Conservation (phyloP, 1,140 invertebrate species). For the Penaeus indicus region DNA sequence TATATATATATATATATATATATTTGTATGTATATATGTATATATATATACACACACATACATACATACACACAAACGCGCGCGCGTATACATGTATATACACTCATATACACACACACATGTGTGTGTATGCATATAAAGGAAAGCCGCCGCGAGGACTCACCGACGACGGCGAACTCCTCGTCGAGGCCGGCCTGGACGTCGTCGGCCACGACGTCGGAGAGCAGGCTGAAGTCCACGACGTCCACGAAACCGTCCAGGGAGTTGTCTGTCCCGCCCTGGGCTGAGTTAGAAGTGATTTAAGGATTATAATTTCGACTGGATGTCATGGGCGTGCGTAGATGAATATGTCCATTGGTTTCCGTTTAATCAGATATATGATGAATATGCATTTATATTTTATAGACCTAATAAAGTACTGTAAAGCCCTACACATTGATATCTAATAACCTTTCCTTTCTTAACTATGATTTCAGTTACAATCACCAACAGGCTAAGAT, state of each 20-base stretch:
- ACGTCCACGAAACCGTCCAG: background rate
- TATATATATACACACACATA: too few species aligned
- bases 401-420: too few species aligned
- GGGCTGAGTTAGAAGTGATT: background rate
- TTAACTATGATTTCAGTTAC: background rate
- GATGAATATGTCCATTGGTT: background rate
- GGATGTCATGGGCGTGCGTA: background rate
- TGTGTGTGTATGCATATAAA: too few species aligned
- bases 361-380: background rate
- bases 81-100: too few species aligned
- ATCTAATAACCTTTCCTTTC: background rate
- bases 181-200: constrained; percentile 33
- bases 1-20: too few species aligned
- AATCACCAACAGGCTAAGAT: too few species aligned
- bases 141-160: background rate
- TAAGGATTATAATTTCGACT: too few species aligned
- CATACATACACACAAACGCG: too few species aligned
- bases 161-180: constrained; percentile 36
- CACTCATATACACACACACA: too few species aligned
- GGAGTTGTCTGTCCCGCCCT: background rate
- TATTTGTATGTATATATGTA: too few species aligned
- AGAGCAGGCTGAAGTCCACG: constrained; percentile 7
- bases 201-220: constrained; percentile 24
- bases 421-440: background rate
- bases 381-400: background rate